Conservation (phyloP, 2,797 vertebrate species). For the Peromyscus eremicus region DNA sequence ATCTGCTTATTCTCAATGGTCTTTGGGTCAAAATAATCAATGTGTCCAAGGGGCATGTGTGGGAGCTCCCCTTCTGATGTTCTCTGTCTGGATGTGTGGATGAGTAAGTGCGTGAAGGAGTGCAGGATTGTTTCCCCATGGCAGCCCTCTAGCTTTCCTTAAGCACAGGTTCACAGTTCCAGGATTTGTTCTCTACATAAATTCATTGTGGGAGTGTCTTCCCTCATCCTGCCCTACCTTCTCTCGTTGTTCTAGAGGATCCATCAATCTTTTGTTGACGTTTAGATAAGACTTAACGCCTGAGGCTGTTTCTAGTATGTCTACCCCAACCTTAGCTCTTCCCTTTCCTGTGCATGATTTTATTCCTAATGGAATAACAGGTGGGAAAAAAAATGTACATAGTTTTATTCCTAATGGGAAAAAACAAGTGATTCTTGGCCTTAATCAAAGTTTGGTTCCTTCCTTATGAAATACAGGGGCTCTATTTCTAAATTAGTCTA, state of each 20-base stretch:
- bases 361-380: background rate
- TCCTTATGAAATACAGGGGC: background rate
- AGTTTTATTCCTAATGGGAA: background rate
- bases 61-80: background rate
- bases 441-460: background rate
- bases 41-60: background rate
- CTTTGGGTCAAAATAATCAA: background rate
- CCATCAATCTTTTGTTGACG: background rate
- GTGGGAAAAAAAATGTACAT: background rate
- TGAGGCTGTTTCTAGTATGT: background rate
- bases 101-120: background rate
- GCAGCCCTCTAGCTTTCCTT: background rate
- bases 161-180: background rate
- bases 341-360: background rate
- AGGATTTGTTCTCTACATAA: background rate
- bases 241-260: background rate
- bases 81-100: background rate
- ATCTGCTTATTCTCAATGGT: background rate
- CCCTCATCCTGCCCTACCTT: background rate
- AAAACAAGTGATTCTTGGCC: too few species aligned
- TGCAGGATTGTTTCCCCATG: background rate
- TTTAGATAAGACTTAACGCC: conserved; percentile 23
- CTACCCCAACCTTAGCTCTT: background rate
- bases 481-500: background rate
- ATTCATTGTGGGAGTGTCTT: background rate